Evolutionary conservation across 23 tunicate species (phyloP).

Genomic region (Halocynthia aurantium): DNA sequence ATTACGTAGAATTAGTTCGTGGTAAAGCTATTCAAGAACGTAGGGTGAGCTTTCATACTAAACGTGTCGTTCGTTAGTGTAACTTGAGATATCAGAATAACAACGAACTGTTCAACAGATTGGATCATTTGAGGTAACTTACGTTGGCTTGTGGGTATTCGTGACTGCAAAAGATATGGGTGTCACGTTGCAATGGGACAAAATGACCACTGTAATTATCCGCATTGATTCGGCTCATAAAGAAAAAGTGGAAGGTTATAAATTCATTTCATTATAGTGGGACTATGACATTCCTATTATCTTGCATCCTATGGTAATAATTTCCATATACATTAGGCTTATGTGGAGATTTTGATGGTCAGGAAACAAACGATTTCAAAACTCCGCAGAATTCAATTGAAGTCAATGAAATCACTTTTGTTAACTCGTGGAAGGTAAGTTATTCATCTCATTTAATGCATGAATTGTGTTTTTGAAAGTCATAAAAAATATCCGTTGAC

Average conservation of each 20-base stretch:
- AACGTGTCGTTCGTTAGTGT: neutral
- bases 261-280: neutral
- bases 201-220: slow-evolving; percentile 68
- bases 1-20: slow-evolving; percentile 79
- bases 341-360: slow-evolving; percentile 93
- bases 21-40: slow-evolving; percentile 87
- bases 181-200: slow-evolving; percentile 94
- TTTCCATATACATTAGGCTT: slow-evolving; percentile 38
- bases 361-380: slow-evolving; percentile 81
- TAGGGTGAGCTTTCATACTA: slow-evolving; percentile 36
- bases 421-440: slow-evolving; percentile 91
- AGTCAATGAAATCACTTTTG: slow-evolving; percentile 86
- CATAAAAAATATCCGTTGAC: no score
- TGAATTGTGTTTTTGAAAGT: neutral
- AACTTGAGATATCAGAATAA: neutral
- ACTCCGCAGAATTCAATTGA: slow-evolving; percentile 93
- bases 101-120: slow-evolving; percentile 24
- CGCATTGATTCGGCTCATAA: slow-evolving; percentile 76
- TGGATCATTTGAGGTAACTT: slow-evolving; percentile 87
- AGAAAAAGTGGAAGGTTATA: slow-evolving; percentile 76
- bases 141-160: slow-evolving; percentile 94
- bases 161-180: slow-evolving; percentile 84
- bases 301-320: neutral
- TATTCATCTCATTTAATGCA: neutral
- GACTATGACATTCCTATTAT: neutral